These are phyloP conservation scores for Arremon brunneinucha DNA, from an alignment of 2,797 vertebrate species.

Conservation along the genomic window DNA sequence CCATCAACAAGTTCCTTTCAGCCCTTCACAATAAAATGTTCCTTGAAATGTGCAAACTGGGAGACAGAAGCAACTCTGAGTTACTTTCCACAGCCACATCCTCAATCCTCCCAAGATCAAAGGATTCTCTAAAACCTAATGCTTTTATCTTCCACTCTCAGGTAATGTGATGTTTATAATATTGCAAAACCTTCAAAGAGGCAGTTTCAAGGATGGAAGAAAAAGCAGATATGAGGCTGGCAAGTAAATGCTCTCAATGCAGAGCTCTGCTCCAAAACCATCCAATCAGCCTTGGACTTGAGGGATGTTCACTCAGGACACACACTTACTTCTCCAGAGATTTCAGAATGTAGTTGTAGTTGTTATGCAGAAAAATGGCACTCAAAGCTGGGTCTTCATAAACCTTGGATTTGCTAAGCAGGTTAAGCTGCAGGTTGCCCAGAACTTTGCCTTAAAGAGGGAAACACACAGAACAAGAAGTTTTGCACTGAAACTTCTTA, in stretches of 20 bases:
- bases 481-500: neutral
- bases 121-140: neutral
- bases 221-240: neutral
- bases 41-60: neutral
- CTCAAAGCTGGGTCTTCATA: constrained; percentile 94
- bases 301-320: neutral
- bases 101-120: constrained; percentile 10
- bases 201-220: neutral
- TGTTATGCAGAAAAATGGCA: constrained; percentile 96
- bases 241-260: neutral
- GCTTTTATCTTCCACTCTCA: neutral
- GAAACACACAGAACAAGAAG: neutral
- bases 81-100: neutral
- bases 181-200: neutral
- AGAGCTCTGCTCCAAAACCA: neutral
- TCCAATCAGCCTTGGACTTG: neutral
- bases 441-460: constrained; percentile 87
- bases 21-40: neutral
- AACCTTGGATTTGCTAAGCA: constrained; percentile 96
- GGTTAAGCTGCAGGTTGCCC: constrained; percentile 93
- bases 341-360: constrained; percentile 99
- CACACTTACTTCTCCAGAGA: constrained; percentile 91
- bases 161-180: neutral
- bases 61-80: neutral
- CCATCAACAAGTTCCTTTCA: neutral